Base-by-base conservation (phyloP, 2,797 vertebrate species). In the Pipistrellus pipistrellus region DNA sequence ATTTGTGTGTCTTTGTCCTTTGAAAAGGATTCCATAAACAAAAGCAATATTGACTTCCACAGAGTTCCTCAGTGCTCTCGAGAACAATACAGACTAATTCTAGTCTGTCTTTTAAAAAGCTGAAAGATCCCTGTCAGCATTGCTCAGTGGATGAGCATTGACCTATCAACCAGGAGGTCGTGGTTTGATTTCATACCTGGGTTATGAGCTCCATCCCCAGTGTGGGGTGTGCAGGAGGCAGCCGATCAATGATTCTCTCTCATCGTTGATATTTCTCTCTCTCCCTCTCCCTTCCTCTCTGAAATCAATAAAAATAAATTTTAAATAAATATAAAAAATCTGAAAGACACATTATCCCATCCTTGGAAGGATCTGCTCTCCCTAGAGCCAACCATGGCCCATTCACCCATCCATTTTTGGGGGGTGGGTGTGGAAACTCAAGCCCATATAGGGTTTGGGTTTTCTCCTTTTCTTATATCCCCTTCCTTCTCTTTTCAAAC, bases 21-120 rank as follows among this genome's bases (percentile, higher is more conserved):
- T 83, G 38, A 82, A 89, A 91, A 20, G 62, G 55, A 30, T n/a
- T 92, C 59, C 64, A 30, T 62, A 57, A 86, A 71, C 48, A 23
- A 66, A 88, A 76, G 35, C 57, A 95, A 7, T 83, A 77, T 13
- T 41, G 59, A 44, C 77, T 81, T 85, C 55, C 64, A 59, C 27
- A 64, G 4, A 41, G 64, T 81, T 69, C 55, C n/a, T 92, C 83
- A 64, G 13, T 7, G 25, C 7, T 25, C 44, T 41, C 11, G 27
- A 46, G 44, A 93, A 12, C 23, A 93, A 59, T 35, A 20, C 6
- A 59, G 44, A 64, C n/a, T 13, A 57, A 68, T 44, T 73, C 51
- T 73, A 20, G 13, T 76, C 57, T 32, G 3, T 80, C 41, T 73
- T 86, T 86, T 23, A 14, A 68, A 94, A 90, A n/a, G 73, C 68